phyloP scores from a whole-genome alignment of 92 coral and sea anemone genomes.

The Ricordea florida region DNA sequence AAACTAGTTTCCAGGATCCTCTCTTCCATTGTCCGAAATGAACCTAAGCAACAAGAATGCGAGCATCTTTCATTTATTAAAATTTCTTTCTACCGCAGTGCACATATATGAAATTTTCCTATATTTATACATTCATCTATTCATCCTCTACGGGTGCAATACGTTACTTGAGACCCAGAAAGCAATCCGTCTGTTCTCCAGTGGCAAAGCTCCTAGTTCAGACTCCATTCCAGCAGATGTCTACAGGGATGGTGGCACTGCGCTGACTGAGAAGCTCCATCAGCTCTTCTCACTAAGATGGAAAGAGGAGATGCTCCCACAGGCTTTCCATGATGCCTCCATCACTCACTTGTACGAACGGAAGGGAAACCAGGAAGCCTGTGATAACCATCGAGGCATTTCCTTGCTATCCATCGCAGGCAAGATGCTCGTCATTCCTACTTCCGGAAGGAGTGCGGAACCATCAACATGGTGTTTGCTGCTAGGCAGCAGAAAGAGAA shows the following conservation, averaged over 20 bases:
- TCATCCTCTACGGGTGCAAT: too few species aligned
- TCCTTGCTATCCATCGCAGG: conserved; percentile 29
- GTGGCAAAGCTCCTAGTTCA: conserved; percentile 18
- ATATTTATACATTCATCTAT: too few species aligned
- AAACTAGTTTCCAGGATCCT: too few species aligned
- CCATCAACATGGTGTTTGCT: too few species aligned
- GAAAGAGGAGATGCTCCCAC: background rate
- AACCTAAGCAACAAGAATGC: too few species aligned
- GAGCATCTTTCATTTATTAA: too few species aligned
- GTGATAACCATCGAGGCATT: conserved; percentile 28
- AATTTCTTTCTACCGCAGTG: too few species aligned
- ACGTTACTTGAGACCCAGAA: background rate
- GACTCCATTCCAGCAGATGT: conserved; percentile 22
- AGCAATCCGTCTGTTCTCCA: background rate
- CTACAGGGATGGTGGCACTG: conserved; percentile 16
- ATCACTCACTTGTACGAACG: conserved; percentile 26
- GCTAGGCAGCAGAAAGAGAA: too few species aligned
- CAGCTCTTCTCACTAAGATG: background rate
- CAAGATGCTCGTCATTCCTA: conserved; percentile 48
- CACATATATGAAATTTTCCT: too few species aligned
- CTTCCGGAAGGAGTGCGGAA: too few species aligned
- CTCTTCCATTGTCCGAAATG: too few species aligned
- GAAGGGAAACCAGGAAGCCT: conserved; percentile 6
- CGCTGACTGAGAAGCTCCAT: background rate
- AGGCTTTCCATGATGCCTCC: conserved; percentile 4